These are phyloP conservation scores for Danio tinwini DNA, from an alignment of 2,797 vertebrate genomes.

Conservation along the genomic window DNA sequence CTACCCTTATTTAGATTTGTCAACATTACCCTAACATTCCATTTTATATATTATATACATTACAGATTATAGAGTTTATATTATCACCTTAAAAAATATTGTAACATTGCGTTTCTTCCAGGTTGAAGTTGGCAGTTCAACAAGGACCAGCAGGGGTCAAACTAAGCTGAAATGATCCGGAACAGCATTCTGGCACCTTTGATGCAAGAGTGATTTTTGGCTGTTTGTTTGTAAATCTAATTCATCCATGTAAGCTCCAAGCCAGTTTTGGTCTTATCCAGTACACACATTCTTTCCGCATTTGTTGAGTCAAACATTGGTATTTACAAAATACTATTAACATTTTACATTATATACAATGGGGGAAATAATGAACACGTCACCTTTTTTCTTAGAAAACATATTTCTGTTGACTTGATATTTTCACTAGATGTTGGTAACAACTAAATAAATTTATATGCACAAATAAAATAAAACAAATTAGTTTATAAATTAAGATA, in stretches of 20 bases:
- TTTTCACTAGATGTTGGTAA: no score
- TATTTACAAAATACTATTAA: no score
- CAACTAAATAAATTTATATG: no score
- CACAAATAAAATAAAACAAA: no score
- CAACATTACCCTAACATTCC: background rate
- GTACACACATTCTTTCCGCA: background rate
- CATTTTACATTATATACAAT: background rate
- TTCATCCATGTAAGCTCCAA: background rate
- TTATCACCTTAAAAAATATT: background rate
- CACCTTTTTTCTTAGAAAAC: no score
- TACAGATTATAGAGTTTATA: no score
- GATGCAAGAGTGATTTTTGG: background rate
- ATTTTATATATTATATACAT: background rate
- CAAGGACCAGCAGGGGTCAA: constrained; percentile 5
- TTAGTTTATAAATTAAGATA: no score
- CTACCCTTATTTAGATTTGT: background rate
- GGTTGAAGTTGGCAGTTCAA: background rate
- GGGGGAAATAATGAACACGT: no score
- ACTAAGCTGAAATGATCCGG: background rate
- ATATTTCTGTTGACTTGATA: no score
- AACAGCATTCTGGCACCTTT: constrained; percentile 17
- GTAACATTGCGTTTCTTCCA: background rate
- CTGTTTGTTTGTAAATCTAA: background rate
- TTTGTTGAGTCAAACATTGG: background rate
- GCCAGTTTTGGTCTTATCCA: constrained; percentile 3